Conservation (phyloP, 1,140 invertebrate species). For the Bombus haemorrhoidalis region DNA sequence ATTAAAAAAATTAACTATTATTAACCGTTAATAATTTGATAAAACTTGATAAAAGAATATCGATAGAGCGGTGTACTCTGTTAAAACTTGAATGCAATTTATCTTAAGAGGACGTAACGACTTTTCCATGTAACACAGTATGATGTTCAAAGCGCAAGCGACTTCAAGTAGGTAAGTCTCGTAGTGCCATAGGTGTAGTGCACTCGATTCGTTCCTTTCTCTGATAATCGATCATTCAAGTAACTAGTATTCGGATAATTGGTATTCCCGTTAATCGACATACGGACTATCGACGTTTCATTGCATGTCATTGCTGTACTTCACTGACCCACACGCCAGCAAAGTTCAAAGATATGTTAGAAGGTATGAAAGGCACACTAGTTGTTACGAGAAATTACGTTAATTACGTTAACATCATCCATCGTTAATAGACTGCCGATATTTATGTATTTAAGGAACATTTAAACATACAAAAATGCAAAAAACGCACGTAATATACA, state of each 20-base stretch:
- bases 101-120: background rate
- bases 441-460: background rate
- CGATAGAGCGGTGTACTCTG: too few species aligned
- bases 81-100: background rate
- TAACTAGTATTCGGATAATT: constrained; percentile 30
- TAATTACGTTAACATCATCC: constrained; percentile 4
- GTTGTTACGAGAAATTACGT: background rate
- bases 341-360: background rate
- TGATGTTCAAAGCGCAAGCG: background rate
- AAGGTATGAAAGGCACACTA: background rate
- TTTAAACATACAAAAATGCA: background rate
- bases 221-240: constrained; percentile 33
- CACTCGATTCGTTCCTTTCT: constrained; percentile 20
- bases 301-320: background rate
- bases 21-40: background rate
- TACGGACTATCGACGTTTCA: constrained; percentile 24
- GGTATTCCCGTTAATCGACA: constrained; percentile 31
- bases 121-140: background rate
- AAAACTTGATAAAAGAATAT: background rate
- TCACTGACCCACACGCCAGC: background rate
- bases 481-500: background rate
- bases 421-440: background rate
- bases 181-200: background rate
- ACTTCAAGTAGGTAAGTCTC: background rate
- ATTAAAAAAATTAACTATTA: background rate